A percentile compares a stretch with the other conserved stretches of the same genome.
These are phyloP conservation scores for Tromatobia lineatoria DNA, from an alignment of 2,888 invertebrate genomes.

Conservation along the genomic window DNA sequence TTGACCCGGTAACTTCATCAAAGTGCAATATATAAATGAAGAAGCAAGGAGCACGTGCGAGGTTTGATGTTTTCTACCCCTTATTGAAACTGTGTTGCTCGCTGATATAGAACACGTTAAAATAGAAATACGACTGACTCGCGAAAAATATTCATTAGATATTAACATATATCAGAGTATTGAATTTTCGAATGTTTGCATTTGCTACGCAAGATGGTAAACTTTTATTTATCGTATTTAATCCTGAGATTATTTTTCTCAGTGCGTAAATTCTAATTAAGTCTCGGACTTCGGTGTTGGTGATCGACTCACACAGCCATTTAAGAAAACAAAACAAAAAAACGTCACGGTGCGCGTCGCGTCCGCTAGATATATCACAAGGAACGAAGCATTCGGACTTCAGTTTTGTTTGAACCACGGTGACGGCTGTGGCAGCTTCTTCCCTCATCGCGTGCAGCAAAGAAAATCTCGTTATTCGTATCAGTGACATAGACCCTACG, in stretches of 20 bases:
- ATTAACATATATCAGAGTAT: no score
- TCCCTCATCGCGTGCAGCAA: not conserved
- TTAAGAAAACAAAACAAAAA: not conserved
- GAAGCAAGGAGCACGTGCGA: no score
- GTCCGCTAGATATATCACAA: not conserved
- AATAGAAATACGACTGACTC: no score
- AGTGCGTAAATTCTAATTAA: not conserved
- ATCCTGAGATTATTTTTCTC: not conserved
- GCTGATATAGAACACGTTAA: no score
- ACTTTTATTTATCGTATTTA: no score
- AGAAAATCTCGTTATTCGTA: not conserved
- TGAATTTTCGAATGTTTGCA: no score
- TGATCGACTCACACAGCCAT: not conserved
- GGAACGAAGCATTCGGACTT: conserved; percentile 3
- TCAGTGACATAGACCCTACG: not conserved
- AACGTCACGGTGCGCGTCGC: not conserved
- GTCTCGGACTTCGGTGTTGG: not conserved
- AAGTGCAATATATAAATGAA: no score
- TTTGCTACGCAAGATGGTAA: no score
- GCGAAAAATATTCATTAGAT: no score
- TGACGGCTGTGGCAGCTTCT: not conserved
- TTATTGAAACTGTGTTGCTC: no score
- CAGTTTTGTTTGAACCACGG: conserved; percentile 9
- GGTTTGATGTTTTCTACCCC: no score
- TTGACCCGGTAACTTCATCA: no score